These are phyloP conservation scores for Antheraea yamamai DNA, from an alignment of 2,888 invertebrate genomes.

Conservation along the genomic window DNA sequence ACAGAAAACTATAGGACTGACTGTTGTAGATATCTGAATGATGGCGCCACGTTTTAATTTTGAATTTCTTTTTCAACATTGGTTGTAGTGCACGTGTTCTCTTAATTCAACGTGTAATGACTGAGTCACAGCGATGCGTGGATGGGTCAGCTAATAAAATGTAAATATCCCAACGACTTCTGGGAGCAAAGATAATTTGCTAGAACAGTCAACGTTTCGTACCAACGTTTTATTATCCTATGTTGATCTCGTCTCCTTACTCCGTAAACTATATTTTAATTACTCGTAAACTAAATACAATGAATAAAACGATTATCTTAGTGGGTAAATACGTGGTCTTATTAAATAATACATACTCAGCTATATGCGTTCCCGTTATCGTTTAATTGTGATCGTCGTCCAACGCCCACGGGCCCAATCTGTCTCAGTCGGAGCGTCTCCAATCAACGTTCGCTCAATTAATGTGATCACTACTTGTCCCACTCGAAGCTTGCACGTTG, in stretches of 20 bases:
- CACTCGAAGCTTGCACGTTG: background rate
- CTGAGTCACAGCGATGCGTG: too few relatives aligned
- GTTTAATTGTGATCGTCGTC: conserved; percentile 11
- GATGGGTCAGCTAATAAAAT: background rate
- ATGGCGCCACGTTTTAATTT: too few relatives aligned
- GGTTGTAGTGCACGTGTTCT: too few relatives aligned
- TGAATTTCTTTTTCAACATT: too few relatives aligned
- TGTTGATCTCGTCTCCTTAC: background rate
- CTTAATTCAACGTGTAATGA: too few relatives aligned
- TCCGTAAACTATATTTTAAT: background rate
- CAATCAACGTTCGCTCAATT: conserved; percentile 7
- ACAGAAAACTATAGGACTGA: too few relatives aligned
- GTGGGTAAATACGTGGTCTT: background rate
- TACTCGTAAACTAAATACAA: background rate
- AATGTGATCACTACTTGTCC: background rate
- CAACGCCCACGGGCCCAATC: background rate
- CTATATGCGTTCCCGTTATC: background rate
- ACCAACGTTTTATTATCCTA: background rate
- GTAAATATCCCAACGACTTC: background rate
- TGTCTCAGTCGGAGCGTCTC: background rate
- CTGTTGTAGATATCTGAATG: too few relatives aligned
- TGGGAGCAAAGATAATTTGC: background rate
- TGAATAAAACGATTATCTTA: background rate
- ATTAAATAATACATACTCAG: background rate
- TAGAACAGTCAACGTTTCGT: background rate